These are phyloP conservation scores for Camponotus pennsylvanicus DNA, from an alignment of 1,140 invertebrate genomes.

Conservation along the genomic window DNA sequence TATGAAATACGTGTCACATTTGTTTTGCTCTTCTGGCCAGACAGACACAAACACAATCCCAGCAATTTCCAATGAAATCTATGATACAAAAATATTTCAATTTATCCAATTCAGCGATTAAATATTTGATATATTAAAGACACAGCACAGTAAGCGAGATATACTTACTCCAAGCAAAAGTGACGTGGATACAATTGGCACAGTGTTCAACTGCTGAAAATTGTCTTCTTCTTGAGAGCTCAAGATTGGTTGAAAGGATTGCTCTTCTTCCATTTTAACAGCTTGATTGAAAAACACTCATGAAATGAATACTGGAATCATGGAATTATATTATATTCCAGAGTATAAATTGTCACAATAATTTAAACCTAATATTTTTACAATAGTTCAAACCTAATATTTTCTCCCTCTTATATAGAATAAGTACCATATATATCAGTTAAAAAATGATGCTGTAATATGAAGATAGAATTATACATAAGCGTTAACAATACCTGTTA, in stretches of 20 bases:
- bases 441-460: neutral
- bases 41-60: conserved; percentile 87
- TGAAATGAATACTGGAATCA: neutral
- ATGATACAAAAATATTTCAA: conserved; percentile 73
- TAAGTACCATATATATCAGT: neutral
- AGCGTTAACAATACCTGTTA: neutral
- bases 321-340: neutral
- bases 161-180: conserved; percentile 81
- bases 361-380: neutral
- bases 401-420: neutral
- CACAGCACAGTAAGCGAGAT: neutral
- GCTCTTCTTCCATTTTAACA: conserved; percentile 87
- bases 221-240: conserved; percentile 84
- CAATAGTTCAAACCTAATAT: neutral
- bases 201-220: conserved; percentile 86
- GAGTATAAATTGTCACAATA: neutral
- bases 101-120: neutral
- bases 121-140: neutral
- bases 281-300: conserved; percentile 86
- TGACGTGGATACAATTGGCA: conserved; percentile 79
- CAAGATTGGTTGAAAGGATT: conserved; percentile 86
- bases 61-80: conserved; percentile 87
- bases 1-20: conserved; percentile 89
- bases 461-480: neutral
- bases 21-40: conserved; percentile 87